phyloP scores from a whole-genome alignment of 2,113 vertebrate species.

The Clarias gariepinus region DNA sequence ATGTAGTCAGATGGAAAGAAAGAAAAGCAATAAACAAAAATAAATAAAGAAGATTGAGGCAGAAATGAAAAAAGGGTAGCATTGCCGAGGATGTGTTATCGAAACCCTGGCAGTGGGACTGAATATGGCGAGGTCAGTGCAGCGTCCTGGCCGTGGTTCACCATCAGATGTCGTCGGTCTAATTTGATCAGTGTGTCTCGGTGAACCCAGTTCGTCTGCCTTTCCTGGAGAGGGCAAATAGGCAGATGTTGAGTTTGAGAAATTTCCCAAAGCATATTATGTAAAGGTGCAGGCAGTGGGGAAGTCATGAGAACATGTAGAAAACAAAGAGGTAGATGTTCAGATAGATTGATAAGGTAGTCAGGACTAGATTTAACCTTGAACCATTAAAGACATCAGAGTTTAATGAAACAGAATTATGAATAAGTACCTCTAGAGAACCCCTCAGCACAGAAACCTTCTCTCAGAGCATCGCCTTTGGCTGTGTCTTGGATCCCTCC shows the following conservation, averaged over 20 bases:
- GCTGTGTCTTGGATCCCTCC: not conserved
- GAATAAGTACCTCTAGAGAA: not conserved
- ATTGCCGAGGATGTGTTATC: not conserved
- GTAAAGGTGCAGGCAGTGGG: not conserved
- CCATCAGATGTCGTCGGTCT: constrained; percentile 11
- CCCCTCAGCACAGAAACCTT: not conserved
- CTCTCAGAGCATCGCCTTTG: not conserved
- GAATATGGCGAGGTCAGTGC: not conserved
- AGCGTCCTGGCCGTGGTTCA: not conserved
- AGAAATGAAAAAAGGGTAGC: not conserved
- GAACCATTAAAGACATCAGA: not conserved
- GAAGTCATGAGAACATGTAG: not conserved
- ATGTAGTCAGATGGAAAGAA: not conserved
- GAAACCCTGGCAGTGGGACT: not conserved
- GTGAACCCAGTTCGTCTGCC: not conserved
- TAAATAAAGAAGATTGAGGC: not conserved
- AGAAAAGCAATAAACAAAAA: not conserved
- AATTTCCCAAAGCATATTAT: not conserved
- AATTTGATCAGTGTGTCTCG: constrained; percentile 5
- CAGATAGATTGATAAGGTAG: not conserved
- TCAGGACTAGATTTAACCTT: too few relatives aligned
- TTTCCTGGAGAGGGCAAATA: not conserved
- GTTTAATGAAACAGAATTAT: not conserved
- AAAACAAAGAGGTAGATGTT: not conserved
- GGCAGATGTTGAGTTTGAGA: not conserved